These are phyloP conservation scores for Tortricodes alternella DNA, from an alignment of 2,888 invertebrate species.

Conservation along the genomic window DNA sequence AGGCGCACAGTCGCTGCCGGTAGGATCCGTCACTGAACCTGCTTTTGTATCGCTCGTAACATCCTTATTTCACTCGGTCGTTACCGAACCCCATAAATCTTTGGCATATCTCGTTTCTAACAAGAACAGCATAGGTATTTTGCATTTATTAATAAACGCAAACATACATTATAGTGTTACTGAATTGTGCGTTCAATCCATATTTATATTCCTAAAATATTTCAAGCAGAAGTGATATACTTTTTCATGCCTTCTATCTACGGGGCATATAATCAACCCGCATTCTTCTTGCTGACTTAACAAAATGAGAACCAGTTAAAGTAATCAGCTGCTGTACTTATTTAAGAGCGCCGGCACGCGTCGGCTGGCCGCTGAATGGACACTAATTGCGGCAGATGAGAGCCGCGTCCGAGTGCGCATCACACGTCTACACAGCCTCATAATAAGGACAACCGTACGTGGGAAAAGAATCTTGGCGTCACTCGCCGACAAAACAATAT, in stretches of 20 bases:
- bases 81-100: slow-evolving; percentile 42
- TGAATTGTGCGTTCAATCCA: background rate
- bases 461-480: slow-evolving; percentile 55
- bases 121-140: slow-evolving; percentile 36
- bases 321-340: slow-evolving; percentile 49
- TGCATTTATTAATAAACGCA: background rate
- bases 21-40: slow-evolving; percentile 46
- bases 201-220: background rate
- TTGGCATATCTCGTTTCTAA: slow-evolving; percentile 28
- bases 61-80: slow-evolving; percentile 47
- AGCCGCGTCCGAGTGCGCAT: slow-evolving; percentile 51
- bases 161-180: background rate
- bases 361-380: slow-evolving; percentile 60
- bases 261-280: background rate
- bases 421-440: slow-evolving; percentile 49
- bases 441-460: slow-evolving; percentile 53
- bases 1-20: slow-evolving; percentile 42
- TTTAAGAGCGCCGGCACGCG: slow-evolving; percentile 63
- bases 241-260: background rate
- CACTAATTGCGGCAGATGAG: slow-evolving; percentile 67
- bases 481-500: slow-evolving; percentile 36
- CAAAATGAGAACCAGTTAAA: slow-evolving; percentile 39
- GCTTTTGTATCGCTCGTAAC: slow-evolving; percentile 31
- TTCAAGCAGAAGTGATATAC: background rate
- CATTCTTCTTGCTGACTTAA: slow-evolving; percentile 28